Evolutionary conservation across 1,140 invertebrate species (phyloP).

Genomic region (Drosophila jambulina): DNA sequence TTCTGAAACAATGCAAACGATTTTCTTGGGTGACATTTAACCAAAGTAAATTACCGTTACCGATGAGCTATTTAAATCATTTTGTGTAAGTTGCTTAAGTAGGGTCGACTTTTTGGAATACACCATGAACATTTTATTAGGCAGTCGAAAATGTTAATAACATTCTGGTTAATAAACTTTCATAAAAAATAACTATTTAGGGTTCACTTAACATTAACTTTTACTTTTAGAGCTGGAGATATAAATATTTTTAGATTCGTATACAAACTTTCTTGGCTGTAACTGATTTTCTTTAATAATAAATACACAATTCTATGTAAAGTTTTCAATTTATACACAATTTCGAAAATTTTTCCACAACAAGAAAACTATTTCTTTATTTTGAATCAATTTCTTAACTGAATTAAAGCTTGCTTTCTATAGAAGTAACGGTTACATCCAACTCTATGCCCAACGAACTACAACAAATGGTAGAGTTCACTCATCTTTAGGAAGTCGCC

Average conservation of each 20-base stretch:
- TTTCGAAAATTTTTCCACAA: background rate
- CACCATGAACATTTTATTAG: background rate
- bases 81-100: too few species aligned
- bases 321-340: background rate
- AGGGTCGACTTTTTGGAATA: background rate
- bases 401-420: constrained; percentile 2
- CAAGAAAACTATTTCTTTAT: constrained; percentile 7
- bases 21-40: constrained; percentile 26
- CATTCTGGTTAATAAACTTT: background rate
- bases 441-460: constrained; percentile 36
- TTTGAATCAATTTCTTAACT: background rate
- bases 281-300: too few species aligned
- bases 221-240: background rate
- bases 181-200: too few species aligned
- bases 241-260: background rate
- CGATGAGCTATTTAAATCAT: background rate
- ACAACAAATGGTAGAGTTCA: constrained; percentile 36
- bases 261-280: too few species aligned
- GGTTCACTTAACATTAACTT: too few species aligned
- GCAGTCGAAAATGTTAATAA: background rate
- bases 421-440: constrained; percentile 13
- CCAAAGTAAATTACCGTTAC: background rate
- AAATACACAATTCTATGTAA: too few species aligned
- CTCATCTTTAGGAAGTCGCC: constrained; percentile 29
- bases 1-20: constrained; percentile 69